phyloP scores from a whole-genome alignment of 2,888 invertebrate species.

The Eristalis tenax region DNA sequence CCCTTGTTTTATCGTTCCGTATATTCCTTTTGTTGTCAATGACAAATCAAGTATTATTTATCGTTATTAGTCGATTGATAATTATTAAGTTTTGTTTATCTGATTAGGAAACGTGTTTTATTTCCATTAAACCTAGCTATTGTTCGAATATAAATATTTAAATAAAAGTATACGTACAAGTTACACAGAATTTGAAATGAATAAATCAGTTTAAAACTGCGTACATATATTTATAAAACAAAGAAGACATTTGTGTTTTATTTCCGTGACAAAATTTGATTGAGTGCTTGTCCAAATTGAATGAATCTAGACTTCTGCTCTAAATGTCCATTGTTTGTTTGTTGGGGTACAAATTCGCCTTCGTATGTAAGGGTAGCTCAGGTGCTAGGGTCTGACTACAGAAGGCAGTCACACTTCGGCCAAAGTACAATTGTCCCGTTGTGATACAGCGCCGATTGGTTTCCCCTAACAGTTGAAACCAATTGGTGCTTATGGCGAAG shows the following conservation, averaged over 20 bases:
- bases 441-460: no score
- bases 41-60: slow-evolving; percentile 67
- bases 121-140: slow-evolving; percentile 25
- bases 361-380: no score
- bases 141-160: slow-evolving; percentile 28
- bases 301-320: no score
- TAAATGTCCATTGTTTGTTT: no score
- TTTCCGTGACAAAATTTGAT: neutral
- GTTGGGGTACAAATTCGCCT: no score
- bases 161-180: slow-evolving; percentile 11
- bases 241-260: slow-evolving; percentile 39
- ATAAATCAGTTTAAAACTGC: slow-evolving; percentile 52
- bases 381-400: no score
- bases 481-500: no score
- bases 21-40: slow-evolving; percentile 63
- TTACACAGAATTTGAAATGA: slow-evolving; percentile 29
- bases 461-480: no score
- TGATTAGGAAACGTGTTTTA: slow-evolving; percentile 11
- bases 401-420: no score
- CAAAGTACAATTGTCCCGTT: no score
- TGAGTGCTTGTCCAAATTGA: no score
- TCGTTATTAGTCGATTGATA: slow-evolving; percentile 54
- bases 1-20: slow-evolving; percentile 63
- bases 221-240: slow-evolving; percentile 57
- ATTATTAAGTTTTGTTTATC: slow-evolving; percentile 27